phyloP scores from a whole-genome alignment of 1,140 invertebrate species.

The Stegodyphus dumicola region DNA sequence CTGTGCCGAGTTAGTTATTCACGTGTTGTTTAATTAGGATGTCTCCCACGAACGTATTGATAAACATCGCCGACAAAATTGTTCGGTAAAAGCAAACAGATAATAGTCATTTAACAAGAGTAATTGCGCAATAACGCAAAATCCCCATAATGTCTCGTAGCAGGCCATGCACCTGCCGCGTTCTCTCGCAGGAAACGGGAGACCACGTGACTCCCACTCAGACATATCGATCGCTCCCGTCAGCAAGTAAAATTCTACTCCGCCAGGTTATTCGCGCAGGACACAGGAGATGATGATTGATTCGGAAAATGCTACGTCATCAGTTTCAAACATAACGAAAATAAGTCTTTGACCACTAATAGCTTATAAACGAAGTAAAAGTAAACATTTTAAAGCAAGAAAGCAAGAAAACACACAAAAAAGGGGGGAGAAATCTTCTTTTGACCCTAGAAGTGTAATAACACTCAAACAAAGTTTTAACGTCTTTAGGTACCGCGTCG shows the following conservation, averaged over 20 bases:
- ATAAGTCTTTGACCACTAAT: too few relatives aligned
- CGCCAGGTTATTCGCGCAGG: not conserved
- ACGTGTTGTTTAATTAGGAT: slow-evolving; percentile 17
- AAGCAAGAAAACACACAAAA: too few relatives aligned
- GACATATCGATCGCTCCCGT: slow-evolving; percentile 11
- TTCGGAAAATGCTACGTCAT: not conserved
- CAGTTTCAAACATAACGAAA: not conserved
- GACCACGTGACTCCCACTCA: slow-evolving; percentile 2
- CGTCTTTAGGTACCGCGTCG: too few relatives aligned
- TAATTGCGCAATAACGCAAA: slow-evolving; percentile 29
- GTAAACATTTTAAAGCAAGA: too few relatives aligned
- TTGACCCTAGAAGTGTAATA: too few relatives aligned
- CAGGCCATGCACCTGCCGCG: not conserved
- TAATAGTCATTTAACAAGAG: slow-evolving; percentile 26
- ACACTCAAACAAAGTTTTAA: too few relatives aligned
- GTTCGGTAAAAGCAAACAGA: not conserved
- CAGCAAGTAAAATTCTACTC: not conserved
- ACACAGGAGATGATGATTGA: not conserved
- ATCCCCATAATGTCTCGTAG: not conserved
- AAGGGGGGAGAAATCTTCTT: too few relatives aligned
- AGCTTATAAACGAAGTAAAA: too few relatives aligned
- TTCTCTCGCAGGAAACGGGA: not conserved
- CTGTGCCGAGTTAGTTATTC: too few relatives aligned
- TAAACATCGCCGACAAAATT: not conserved
- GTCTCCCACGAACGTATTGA: too few relatives aligned